A percentile compares a stretch with the other conserved stretches of the same genome.
Evolutionary conservation across 1,140 invertebrate genomes (phyloP).

Genomic region (Gryllus bimaculatus): DNA sequence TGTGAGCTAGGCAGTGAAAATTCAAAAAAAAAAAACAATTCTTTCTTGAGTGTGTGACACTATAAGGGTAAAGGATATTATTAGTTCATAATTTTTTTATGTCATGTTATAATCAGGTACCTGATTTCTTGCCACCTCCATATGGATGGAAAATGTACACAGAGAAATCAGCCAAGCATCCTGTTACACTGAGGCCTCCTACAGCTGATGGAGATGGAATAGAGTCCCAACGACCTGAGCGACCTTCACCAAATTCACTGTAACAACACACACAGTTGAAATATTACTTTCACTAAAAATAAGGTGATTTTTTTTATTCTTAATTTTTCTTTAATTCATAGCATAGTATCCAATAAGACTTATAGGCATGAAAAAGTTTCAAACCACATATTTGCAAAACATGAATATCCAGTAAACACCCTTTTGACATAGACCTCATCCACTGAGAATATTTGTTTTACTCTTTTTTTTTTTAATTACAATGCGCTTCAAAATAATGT

Average conservation of each 20-base stretch:
- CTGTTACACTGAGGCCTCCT: slow-evolving; percentile 86
- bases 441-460: neutral
- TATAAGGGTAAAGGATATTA: neutral
- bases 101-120: slow-evolving; percentile 27
- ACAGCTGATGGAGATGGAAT: slow-evolving; percentile 45
- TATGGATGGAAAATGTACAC: slow-evolving; percentile 97
- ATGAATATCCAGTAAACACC: neutral
- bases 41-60: neutral
- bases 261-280: slow-evolving; percentile 16
- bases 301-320: neutral
- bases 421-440: neutral
- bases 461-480: neutral
- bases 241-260: slow-evolving; percentile 48
- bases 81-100: neutral
- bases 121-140: slow-evolving; percentile 76
- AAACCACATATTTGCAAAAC: too few species aligned
- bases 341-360: neutral
- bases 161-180: slow-evolving; percentile 90
- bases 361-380: neutral
- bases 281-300: neutral
- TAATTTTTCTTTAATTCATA: neutral
- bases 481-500: neutral
- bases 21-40: neutral
- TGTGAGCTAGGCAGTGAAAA: too few species aligned
- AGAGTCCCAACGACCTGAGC: neutral